Percentiles rank a stretch among this genome's conserved stretches.
Evolutionary conservation across 1,140 invertebrate species (phyloP).

Genomic region (Cepaea nemoralis): DNA sequence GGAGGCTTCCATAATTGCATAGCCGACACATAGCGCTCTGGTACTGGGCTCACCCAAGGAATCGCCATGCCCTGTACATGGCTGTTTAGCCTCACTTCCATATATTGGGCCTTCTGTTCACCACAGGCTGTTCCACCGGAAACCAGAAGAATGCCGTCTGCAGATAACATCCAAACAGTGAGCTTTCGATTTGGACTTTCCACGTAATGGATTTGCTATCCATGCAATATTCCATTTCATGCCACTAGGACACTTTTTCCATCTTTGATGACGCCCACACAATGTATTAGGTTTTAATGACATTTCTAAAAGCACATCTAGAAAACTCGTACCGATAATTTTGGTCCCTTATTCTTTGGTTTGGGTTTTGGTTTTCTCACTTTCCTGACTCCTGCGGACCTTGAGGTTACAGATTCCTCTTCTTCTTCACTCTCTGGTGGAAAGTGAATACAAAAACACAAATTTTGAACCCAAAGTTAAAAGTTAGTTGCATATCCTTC

Average conservation of each 20-base stretch:
- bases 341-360: constrained; percentile 53
- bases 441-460: neutral
- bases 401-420: constrained; percentile 34
- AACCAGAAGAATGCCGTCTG: neutral
- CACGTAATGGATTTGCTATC: too few species aligned
- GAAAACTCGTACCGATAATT: constrained; percentile 50
- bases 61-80: too few species aligned
- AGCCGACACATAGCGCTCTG: too few species aligned
- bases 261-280: neutral
- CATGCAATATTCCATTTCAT: too few species aligned
- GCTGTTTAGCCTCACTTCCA: too few species aligned
- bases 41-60: too few species aligned
- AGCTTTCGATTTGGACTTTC: too few species aligned
- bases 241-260: neutral
- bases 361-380: constrained; percentile 53
- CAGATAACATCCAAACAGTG: neutral
- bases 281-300: neutral
- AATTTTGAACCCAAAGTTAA: neutral
- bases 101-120: too few species aligned
- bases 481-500: too few species aligned
- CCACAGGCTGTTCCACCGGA: too few species aligned
- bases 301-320: neutral
- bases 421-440: neutral
- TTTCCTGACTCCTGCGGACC: constrained; percentile 44
- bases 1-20: too few species aligned